Evolutionary conservation across 2,113 vertebrate genomes (phyloP).

Genomic region (Lophochroa leadbeateri): DNA sequence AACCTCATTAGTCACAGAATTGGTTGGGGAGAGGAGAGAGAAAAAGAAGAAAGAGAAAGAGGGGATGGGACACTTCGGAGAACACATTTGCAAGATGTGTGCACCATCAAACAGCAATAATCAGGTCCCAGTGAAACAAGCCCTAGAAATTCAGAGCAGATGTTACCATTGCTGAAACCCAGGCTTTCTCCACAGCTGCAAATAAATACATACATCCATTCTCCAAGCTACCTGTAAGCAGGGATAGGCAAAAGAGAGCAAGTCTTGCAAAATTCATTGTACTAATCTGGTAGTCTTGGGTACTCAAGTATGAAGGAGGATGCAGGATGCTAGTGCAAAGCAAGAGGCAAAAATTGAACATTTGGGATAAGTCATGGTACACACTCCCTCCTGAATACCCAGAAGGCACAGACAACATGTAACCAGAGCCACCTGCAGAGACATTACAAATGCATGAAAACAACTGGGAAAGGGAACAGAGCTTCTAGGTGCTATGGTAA

Average conservation of each 20-base stretch:
- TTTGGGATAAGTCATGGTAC: too few relatives aligned
- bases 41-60: not conserved
- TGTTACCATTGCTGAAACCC: not conserved
- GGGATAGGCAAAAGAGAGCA: fast-evolving
- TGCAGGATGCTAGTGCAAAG: not conserved
- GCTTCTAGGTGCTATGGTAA: not conserved
- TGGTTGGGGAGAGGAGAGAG: not conserved
- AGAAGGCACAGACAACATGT: not conserved
- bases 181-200: not conserved
- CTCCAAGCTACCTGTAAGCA: not conserved
- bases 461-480: not conserved
- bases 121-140: not conserved
- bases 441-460: not conserved
- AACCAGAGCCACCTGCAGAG: not conserved
- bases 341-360: not conserved
- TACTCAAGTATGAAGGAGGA: not conserved
- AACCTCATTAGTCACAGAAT: not conserved
- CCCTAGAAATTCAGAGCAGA: not conserved
- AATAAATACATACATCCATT: not conserved
- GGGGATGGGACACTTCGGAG: not conserved
- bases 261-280: not conserved
- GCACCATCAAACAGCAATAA: not conserved
- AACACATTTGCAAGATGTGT: fast-evolving
- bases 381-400: not conserved
- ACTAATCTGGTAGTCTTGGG: not conserved